A percentile compares a stretch with the other conserved stretches of the same genome.
Evolutionary conservation across 2,797 vertebrate genomes (phyloP).

Genomic region (Notolepis coatsorum): DNA sequence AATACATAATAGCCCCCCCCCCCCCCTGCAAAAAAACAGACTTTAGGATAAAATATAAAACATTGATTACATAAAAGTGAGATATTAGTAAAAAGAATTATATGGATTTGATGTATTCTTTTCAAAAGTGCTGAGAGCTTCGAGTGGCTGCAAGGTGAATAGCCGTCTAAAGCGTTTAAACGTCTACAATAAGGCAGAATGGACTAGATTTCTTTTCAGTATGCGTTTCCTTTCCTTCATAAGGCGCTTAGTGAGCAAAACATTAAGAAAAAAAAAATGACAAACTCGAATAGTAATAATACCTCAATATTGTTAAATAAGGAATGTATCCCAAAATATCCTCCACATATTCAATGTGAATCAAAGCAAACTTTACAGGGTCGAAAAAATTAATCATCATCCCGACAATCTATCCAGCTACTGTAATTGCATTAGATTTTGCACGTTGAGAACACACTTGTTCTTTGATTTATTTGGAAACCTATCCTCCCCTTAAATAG

Average conservation of each 20-base stretch:
- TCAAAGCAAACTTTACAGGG: conserved; percentile 73
- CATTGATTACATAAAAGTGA: conserved; percentile 55
- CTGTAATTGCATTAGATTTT: conserved; percentile 30
- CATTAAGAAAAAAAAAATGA: conserved; percentile 19
- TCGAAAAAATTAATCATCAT: conserved; percentile 55
- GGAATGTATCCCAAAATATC: conserved; percentile 65
- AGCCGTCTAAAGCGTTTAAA: conserved; percentile 54
- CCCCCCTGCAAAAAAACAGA: too few species aligned
- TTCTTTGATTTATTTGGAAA: conserved; percentile 50
- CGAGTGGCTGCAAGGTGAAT: conserved; percentile 61
- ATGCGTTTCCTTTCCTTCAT: conserved; percentile 56
- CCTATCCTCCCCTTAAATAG: conserved; percentile 66
- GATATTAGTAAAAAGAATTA: conserved; percentile 26
- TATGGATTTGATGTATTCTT: conserved; percentile 68
- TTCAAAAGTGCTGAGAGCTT: conserved; percentile 73
- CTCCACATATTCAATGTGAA: conserved; percentile 80
- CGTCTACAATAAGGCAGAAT: conserved; percentile 57
- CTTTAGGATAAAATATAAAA: conserved; percentile 39
- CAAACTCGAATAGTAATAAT: conserved; percentile 39
- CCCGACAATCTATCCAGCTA: conserved; percentile 38
- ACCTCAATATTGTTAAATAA: conserved; percentile 59
- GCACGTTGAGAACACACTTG: conserved; percentile 34
- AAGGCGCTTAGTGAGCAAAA: conserved; percentile 75
- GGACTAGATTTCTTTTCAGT: conserved; percentile 27
- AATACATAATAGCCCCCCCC: conserved; percentile 24